These are phyloP conservation scores for Dinomys branickii DNA, from an alignment of 2,113 vertebrate species.

Conservation along the genomic window DNA sequence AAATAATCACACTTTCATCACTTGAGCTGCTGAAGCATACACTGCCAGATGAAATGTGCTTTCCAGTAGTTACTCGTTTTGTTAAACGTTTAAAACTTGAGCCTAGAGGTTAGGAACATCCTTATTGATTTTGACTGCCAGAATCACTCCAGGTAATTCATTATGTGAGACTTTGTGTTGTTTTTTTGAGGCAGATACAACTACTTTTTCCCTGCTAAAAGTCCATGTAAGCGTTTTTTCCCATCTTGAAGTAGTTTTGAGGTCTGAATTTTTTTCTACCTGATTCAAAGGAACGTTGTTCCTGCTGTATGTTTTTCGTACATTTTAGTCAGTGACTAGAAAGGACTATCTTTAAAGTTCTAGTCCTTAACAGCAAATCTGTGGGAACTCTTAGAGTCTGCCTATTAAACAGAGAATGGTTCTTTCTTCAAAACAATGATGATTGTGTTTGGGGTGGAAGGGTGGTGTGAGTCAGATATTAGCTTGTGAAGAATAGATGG, in stretches of 20 bases:
- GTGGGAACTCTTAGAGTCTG: background rate
- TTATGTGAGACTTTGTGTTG: background rate
- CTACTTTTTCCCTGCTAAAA: background rate
- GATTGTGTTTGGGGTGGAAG: background rate
- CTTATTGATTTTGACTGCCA: background rate
- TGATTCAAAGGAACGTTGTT: background rate
- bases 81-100: background rate
- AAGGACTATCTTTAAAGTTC: background rate
- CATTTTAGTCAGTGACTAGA: background rate
- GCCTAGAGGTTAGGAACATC: background rate
- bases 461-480: background rate
- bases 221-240: background rate
- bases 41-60: slow-evolving; percentile 57
- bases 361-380: background rate
- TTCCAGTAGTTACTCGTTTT: slow-evolving; percentile 8
- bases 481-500: slow-evolving; percentile 1
- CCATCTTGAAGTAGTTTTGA: background rate
- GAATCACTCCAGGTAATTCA: background rate
- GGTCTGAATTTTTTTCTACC: background rate
- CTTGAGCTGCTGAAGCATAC: slow-evolving; percentile 65
- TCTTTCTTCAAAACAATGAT: background rate
- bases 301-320: background rate
- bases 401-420: background rate
- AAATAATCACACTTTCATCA: slow-evolving; percentile 69
- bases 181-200: background rate